Evolutionary conservation across 2,888 invertebrate species (phyloP).

Genomic region (Panopea generosa): DNA sequence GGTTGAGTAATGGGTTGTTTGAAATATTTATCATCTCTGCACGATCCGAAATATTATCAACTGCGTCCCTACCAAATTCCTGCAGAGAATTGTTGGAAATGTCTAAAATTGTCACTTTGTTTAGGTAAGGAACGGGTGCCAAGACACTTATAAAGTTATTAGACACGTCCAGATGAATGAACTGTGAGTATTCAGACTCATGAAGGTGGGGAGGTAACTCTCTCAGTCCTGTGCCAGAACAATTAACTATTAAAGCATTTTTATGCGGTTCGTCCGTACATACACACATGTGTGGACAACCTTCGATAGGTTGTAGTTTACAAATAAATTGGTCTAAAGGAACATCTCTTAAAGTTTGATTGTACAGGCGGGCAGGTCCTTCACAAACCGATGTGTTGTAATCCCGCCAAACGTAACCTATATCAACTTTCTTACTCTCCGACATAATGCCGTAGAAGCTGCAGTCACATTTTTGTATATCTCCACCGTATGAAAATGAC

Average conservation of each 20-base stretch:
- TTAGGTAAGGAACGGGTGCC: conserved; percentile 8
- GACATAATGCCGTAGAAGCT: conserved; percentile 24
- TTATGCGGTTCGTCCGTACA: conserved; percentile 34
- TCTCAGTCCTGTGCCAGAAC: conserved; percentile 13
- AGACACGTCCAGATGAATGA: conserved; percentile 27
- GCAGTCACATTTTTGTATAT: conserved; percentile 34
- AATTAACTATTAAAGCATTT: conserved; percentile 35
- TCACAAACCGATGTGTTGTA: conserved; percentile 26
- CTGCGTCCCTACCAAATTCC: conserved; percentile 11
- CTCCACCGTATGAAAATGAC: conserved; percentile 26
- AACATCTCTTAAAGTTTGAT: conserved; percentile 7
- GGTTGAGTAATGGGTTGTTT: conserved; percentile 18
- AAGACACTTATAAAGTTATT: conserved; percentile 31
- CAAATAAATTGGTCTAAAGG: conserved; percentile 12
- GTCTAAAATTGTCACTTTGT: conserved; percentile 15
- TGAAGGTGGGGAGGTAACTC: conserved; percentile 24
- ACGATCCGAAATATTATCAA: conserved; percentile 13
- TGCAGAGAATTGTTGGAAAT: conserved; percentile 25
- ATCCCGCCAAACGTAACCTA: conserved; percentile 21
- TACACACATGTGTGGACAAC: conserved; percentile 13
- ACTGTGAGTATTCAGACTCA: conserved; percentile 14
- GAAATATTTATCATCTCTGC: conserved; percentile 15
- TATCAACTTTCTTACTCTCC: neutral
- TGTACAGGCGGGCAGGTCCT: conserved; percentile 13
- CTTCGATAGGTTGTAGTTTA: neutral